phyloP scores from a whole-genome alignment of 2,888 invertebrate genomes.

The Tinea semifulvella region DNA sequence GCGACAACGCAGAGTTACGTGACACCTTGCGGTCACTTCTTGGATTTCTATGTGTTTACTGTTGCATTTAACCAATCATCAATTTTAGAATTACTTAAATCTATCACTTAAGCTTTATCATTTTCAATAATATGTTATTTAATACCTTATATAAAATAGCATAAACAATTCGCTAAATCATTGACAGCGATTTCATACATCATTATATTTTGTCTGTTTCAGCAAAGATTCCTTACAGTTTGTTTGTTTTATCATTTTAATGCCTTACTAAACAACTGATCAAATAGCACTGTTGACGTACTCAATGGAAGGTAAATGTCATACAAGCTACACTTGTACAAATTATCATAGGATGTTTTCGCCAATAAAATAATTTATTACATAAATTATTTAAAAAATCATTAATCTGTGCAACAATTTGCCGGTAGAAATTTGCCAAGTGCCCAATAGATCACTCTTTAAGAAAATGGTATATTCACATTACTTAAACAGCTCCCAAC shows the following conservation, averaged over 20 bases:
- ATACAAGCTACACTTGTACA: constrained; percentile 2
- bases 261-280: constrained; percentile 4
- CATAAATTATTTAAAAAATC: not conserved
- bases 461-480: too few species aligned
- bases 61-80: too few species aligned
- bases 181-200: not conserved
- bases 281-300: constrained; percentile 5
- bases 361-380: not conserved
- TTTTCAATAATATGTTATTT: too few species aligned
- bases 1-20: constrained; percentile 6
- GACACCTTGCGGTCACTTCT: not conserved
- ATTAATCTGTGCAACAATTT: too few species aligned
- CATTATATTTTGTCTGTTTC: constrained; percentile 4
- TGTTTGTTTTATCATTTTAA: constrained; percentile 9
- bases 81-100: too few species aligned
- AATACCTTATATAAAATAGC: too few species aligned
- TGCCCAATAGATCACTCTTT: too few species aligned
- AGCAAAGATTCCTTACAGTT: constrained; percentile 8
- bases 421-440: too few species aligned
- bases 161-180: not conserved
- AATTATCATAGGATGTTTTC: constrained; percentile 5
- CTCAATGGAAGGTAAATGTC: not conserved
- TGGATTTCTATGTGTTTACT: too few species aligned
- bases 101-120: too few species aligned
- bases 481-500: too few species aligned